Evolutionary conservation across 2,113 vertebrate genomes (phyloP).

Genomic region (Brienomyrus brachyistius): DNA sequence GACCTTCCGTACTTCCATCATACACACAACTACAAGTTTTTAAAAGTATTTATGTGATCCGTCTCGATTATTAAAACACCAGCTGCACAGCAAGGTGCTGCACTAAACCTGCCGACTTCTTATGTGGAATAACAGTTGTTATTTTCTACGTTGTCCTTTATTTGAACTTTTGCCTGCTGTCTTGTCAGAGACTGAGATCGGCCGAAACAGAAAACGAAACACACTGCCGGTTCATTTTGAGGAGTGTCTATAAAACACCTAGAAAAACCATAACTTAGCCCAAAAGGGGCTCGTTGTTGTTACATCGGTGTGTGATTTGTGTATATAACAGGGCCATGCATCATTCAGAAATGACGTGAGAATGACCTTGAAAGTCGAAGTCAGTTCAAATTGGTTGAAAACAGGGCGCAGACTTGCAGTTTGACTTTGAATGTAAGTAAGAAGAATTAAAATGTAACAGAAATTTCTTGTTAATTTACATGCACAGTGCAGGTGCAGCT

Average conservation of each 20-base stretch:
- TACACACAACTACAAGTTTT: not conserved
- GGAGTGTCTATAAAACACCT: not conserved
- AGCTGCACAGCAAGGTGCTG: not conserved
- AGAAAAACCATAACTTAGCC: not conserved
- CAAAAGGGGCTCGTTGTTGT: not conserved
- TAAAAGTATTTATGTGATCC: too few relatives aligned
- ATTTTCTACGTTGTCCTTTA: too few relatives aligned
- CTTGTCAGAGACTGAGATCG: too few relatives aligned
- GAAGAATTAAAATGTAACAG: not conserved
- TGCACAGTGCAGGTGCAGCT: not conserved
- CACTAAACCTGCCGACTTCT: not conserved
- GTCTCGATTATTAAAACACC: not conserved
- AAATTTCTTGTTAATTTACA: not conserved
- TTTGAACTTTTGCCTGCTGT: too few relatives aligned
- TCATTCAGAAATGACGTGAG: not conserved
- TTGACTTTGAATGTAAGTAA: not conserved
- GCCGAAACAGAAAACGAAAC: too few relatives aligned
- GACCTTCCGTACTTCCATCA: too few relatives aligned
- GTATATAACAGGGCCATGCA: not conserved
- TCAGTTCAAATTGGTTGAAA: not conserved
- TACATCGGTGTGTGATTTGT: not conserved
- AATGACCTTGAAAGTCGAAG: not conserved
- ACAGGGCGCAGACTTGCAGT: not conserved
- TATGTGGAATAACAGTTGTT: too few relatives aligned
- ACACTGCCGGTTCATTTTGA: not conserved